Percentiles rank a stretch among this genome's conserved stretches.
Conservation (phyloP, 2,797 vertebrate species). For the Sus cebifrons region DNA sequence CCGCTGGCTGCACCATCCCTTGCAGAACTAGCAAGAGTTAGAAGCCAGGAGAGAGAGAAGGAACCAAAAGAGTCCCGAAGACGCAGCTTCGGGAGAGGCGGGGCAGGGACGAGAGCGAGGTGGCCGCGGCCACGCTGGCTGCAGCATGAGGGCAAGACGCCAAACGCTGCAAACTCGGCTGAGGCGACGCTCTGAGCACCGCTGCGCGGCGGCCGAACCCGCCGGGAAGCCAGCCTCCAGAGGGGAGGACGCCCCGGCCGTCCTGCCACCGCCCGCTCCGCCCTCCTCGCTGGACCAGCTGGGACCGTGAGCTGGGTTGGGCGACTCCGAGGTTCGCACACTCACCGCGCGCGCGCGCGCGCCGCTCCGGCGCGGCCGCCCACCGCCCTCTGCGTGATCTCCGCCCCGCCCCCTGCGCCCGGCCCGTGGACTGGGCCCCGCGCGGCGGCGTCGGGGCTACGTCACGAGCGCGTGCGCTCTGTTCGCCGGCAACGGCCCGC, state of each 20-base stretch:
- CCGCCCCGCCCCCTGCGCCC: slow-evolving; percentile 15
- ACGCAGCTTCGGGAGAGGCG: not conserved
- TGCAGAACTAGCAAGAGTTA: not conserved
- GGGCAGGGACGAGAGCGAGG: not conserved
- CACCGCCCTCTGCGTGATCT: slow-evolving; percentile 15
- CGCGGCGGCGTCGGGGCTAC: not conserved
- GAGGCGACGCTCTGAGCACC: not conserved
- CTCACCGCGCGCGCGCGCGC: slow-evolving; percentile 78
- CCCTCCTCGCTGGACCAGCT: not conserved
- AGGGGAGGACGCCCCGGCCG: not conserved
- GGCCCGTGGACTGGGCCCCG: not conserved
- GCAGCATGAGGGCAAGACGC: not conserved
- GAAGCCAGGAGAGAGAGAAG: not conserved
- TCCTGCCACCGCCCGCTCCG: not conserved
- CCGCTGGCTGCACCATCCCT: not conserved
- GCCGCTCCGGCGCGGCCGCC: slow-evolving; percentile 50
- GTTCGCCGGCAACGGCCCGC: not conserved
- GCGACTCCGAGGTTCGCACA: not conserved
- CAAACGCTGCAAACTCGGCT: not conserved
- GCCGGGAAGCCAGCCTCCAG: not conserved
- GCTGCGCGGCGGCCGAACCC: not conserved
- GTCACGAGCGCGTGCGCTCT: slow-evolving; percentile 72
- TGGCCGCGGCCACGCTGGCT: not conserved
- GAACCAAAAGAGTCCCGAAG: not conserved
- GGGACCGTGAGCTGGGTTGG: rapidly evolving